These are phyloP conservation scores for Atopsyche davidsoni DNA, from an alignment of 1,140 invertebrate genomes.

Conservation along the genomic window DNA sequence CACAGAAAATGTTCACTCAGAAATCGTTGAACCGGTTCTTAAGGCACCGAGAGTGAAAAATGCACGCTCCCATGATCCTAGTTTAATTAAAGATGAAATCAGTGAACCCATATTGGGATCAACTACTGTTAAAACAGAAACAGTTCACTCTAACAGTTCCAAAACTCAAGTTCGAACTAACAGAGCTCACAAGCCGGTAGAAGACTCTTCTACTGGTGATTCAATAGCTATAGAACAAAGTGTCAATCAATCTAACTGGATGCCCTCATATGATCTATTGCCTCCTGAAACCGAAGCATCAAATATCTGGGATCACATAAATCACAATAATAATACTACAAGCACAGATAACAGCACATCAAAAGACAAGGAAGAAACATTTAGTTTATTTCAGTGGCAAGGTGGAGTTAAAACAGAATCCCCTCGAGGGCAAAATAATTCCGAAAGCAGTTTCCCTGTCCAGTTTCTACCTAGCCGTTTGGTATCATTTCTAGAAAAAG, in stretches of 20 bases:
- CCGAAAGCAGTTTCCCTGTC: conserved; percentile 55
- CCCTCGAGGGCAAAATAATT: conserved; percentile 34
- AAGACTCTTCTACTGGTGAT: conserved; percentile 13
- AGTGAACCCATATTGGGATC: conserved; percentile 60
- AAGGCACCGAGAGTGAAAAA: conserved; percentile 54
- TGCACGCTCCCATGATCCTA: conserved; percentile 40
- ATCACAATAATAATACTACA: conserved; percentile 10
- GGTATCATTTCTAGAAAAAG: conserved; percentile 70
- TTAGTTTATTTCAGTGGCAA: conserved; percentile 28
- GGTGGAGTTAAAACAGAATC: conserved; percentile 33
- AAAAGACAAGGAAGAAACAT: conserved; percentile 34
- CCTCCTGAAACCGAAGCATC: conserved; percentile 20
- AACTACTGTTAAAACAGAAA: conserved; percentile 40
- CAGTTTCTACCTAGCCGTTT: conserved; percentile 71
- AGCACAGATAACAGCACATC: background rate
- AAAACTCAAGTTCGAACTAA: conserved; percentile 21
- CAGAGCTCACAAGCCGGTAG: conserved; percentile 25
- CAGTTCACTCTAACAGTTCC: conserved; percentile 1
- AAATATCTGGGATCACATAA: conserved; percentile 24
- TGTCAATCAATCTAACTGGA: conserved; percentile 21
- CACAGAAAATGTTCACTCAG: conserved; percentile 37
- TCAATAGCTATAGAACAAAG: conserved; percentile 16
- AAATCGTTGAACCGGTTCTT: conserved; percentile 68
- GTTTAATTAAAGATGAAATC: conserved; percentile 39
- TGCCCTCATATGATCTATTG: conserved; percentile 24